These are phyloP conservation scores for Chironomus tentans DNA, from an alignment of 2,888 invertebrate genomes.

Conservation along the genomic window DNA sequence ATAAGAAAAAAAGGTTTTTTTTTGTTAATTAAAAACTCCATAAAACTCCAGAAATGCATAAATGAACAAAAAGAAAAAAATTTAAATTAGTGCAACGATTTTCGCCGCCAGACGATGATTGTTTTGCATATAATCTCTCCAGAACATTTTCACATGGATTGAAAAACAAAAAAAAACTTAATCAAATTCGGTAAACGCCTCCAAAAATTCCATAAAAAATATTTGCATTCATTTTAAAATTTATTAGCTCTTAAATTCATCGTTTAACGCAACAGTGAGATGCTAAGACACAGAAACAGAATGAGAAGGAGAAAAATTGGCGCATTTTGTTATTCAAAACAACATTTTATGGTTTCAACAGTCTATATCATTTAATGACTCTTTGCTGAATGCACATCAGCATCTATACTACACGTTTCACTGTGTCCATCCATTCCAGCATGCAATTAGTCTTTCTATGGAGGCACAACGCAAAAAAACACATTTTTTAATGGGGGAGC, in stretches of 20 bases:
- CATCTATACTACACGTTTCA: neutral
- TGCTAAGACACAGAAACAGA: too few relatives aligned
- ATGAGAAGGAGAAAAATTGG: constrained; percentile 5
- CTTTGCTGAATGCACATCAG: neutral
- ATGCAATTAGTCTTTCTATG: neutral
- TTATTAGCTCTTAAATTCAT: constrained; percentile 19
- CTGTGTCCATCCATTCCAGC: neutral
- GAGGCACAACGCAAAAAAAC: neutral
- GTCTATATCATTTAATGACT: constrained; percentile 22
- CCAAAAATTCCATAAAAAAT: constrained; percentile 22
- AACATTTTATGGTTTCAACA: constrained; percentile 10
- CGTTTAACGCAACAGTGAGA: neutral
- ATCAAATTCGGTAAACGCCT: constrained; percentile 22
- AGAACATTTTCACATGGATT: neutral
- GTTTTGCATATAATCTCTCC: constrained; percentile 9
- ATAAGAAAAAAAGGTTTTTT: too few relatives aligned
- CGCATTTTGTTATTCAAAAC: constrained; percentile 15
- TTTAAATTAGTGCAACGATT: constrained; percentile 2
- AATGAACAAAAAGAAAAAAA: neutral
- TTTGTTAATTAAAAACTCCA: neutral
- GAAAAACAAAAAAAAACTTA: neutral
- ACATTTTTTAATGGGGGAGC: neutral
- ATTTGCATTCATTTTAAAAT: constrained; percentile 21
- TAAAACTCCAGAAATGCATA: neutral
- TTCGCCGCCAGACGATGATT: neutral